These are phyloP conservation scores for Cheilinus undulatus DNA, from an alignment of 2,113 vertebrate species.

Conservation along the genomic window DNA sequence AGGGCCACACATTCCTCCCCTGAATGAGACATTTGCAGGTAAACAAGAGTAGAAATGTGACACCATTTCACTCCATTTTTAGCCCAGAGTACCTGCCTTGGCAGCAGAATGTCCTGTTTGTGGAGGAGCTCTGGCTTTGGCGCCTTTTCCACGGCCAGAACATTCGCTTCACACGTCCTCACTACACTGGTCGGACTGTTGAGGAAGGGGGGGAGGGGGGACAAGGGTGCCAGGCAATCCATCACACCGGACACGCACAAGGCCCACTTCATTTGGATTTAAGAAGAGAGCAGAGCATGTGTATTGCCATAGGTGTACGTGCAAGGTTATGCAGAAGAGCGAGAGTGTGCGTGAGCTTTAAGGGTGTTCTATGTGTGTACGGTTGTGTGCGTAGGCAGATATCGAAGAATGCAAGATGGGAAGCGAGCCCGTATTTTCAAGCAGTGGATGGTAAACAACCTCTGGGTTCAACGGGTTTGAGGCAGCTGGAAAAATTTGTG, in stretches of 20 bases:
- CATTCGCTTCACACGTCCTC: constrained; percentile 63
- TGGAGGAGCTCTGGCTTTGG: constrained; percentile 58
- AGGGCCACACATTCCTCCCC: constrained; percentile 68
- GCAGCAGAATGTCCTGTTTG: constrained; percentile 70
- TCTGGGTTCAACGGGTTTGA: constrained; percentile 83
- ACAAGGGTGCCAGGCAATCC: constrained; percentile 66
- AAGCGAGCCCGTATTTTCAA: constrained; percentile 79
- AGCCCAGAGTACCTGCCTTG: constrained; percentile 73
- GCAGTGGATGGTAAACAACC: constrained; percentile 82
- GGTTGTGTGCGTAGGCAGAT: constrained; percentile 71
- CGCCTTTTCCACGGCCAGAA: constrained; percentile 54
- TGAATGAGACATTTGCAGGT: constrained; percentile 66
- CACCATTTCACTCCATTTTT: constrained; percentile 70
- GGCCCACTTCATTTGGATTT: constrained; percentile 77
- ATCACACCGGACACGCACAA: constrained; percentile 75
- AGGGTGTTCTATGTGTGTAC: constrained; percentile 46
- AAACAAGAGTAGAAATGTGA: constrained; percentile 71
- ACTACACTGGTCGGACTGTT: constrained; percentile 68
- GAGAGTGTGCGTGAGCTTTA: constrained; percentile 22
- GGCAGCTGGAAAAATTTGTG: constrained; percentile 83
- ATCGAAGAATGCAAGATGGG: constrained; percentile 80
- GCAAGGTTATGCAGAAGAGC: constrained; percentile 18
- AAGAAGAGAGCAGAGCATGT: constrained; percentile 52
- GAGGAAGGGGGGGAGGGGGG: constrained; percentile 51
- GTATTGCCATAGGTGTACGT: constrained; percentile 53